Evolutionary conservation across 1,140 invertebrate genomes (phyloP).

Genomic region (Dendroctonus ponderosae): DNA sequence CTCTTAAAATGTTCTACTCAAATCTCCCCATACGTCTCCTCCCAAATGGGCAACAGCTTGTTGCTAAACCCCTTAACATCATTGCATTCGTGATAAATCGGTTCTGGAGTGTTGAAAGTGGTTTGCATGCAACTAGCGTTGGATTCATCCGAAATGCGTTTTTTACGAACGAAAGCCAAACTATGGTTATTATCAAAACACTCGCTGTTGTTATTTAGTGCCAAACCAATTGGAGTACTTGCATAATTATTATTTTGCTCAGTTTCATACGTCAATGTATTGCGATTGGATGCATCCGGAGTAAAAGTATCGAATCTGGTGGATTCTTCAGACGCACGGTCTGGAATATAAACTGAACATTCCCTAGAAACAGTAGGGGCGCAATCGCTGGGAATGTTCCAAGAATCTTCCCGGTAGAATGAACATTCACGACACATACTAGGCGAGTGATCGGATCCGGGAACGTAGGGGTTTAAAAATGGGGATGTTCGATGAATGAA

Average conservation of each 20-base stretch:
- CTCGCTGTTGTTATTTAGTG: not conserved
- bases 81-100: conserved; percentile 43
- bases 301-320: not conserved
- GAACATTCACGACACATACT: conserved; percentile 32
- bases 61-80: not conserved
- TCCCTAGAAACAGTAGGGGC: conserved; percentile 25
- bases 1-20: conserved; percentile 26
- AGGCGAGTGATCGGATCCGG: conserved; percentile 22
- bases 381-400: conserved; percentile 23
- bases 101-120: conserved; percentile 27
- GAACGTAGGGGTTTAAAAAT: conserved; percentile 15
- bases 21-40: conserved; percentile 43
- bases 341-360: conserved; percentile 28
- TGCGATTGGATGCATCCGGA: not conserved
- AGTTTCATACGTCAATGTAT: conserved; percentile 16
- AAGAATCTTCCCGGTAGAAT: conserved; percentile 24
- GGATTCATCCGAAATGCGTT: conserved; percentile 2
- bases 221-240: conserved; percentile 25
- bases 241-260: conserved; percentile 32
- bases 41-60: conserved; percentile 33
- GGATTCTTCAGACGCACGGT: conserved; percentile 2
- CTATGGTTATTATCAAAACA: conserved; percentile 11
- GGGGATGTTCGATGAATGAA: conserved; percentile 38
- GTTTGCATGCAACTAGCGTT: not conserved
- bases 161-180: conserved; percentile 6